A percentile compares a stretch with the other conserved stretches of the same genome.
These are phyloP conservation scores for Oreamnos americanus DNA, from an alignment of 2,113 vertebrate genomes.

Conservation along the genomic window DNA sequence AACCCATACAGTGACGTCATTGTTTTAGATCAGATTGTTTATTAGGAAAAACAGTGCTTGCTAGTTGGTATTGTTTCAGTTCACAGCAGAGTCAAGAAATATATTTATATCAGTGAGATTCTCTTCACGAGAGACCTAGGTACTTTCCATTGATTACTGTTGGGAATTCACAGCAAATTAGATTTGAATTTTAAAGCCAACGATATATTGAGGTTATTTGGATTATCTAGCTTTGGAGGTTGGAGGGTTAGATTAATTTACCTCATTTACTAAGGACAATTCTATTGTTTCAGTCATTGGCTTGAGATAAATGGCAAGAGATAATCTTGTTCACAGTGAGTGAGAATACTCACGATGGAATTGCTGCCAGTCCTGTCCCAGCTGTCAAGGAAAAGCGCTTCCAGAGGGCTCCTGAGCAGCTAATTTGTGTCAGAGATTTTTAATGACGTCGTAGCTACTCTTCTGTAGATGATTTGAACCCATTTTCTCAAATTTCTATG, in stretches of 20 bases:
- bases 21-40: neutral
- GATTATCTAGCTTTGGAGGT: neutral
- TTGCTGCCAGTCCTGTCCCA: neutral
- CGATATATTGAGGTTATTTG: neutral
- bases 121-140: neutral
- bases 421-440: neutral
- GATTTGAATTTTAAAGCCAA: constrained; percentile 10
- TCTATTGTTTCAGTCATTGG: neutral
- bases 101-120: neutral
- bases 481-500: neutral
- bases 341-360: neutral
- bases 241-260: neutral
- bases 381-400: neutral
- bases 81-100: neutral
- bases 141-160: neutral
- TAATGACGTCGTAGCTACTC: neutral
- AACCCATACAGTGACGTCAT: neutral
- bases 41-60: neutral
- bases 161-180: neutral
- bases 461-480: neutral
- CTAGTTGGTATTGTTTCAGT: neutral
- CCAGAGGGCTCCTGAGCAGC: neutral
- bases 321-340: neutral
- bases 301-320: constrained; percentile 3
- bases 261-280: neutral